phyloP scores from a whole-genome alignment of 2,888 invertebrate species.

The Melanostoma scalare region DNA sequence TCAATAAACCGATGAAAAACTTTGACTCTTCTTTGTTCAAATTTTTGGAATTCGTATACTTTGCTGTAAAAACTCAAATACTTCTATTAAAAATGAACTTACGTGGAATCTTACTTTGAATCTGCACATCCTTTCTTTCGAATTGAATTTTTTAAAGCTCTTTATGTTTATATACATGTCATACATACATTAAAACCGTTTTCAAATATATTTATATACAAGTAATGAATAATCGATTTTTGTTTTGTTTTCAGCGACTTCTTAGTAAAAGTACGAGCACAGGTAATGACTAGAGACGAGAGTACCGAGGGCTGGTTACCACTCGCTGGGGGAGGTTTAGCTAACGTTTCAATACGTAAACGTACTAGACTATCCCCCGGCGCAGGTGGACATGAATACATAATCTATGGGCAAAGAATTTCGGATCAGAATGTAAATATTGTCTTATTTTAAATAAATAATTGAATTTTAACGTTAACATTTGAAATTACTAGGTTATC shows the following conservation, averaged over 20 bases:
- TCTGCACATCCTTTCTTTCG: neutral
- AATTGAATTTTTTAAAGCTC: neutral
- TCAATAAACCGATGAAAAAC: too few relatives aligned
- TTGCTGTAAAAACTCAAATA: too few relatives aligned
- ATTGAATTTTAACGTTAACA: neutral
- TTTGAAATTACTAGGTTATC: slow-evolving; percentile 87
- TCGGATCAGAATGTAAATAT: slow-evolving; percentile 93
- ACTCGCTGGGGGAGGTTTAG: slow-evolving; percentile 95
- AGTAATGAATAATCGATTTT: neutral
- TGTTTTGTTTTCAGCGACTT: slow-evolving; percentile 88
- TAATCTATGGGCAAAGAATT: slow-evolving; percentile 95
- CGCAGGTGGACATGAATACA: slow-evolving; percentile 90
- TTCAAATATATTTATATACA: neutral
- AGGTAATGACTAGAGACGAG: slow-evolving; percentile 99
- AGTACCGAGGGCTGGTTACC: slow-evolving; percentile 98
- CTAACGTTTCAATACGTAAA: slow-evolving; percentile 95
- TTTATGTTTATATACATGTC: neutral
- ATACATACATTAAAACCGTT: neutral
- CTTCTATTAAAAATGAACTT: too few relatives aligned
- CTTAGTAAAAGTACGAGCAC: slow-evolving; percentile 98
- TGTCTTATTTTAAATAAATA: slow-evolving; percentile 14
- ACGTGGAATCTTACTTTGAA: neutral
- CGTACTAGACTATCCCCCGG: slow-evolving; percentile 84
- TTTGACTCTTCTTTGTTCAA: too few relatives aligned
- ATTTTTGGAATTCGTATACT: too few relatives aligned